phyloP scores from a whole-genome alignment of 2,888 invertebrate species.

The Allygus modestus region DNA sequence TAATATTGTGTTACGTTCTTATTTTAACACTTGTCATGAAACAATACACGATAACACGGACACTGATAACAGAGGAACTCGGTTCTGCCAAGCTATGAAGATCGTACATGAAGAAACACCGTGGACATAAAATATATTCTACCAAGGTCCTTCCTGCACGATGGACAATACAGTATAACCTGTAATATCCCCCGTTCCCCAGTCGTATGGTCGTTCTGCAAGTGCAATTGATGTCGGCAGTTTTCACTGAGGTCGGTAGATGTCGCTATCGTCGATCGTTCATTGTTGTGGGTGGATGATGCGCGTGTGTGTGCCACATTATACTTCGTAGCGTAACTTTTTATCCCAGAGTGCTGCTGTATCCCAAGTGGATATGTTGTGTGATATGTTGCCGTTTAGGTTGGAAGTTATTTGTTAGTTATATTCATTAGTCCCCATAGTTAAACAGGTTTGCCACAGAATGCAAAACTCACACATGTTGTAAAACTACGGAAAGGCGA shows the following conservation, averaged over 20 bases:
- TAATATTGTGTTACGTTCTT: no score
- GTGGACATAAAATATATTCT: background rate
- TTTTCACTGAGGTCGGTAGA: background rate
- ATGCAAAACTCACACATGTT: no score
- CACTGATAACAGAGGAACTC: background rate
- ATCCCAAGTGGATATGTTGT: no score
- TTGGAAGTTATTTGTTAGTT: no score
- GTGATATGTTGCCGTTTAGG: no score
- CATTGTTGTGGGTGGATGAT: conserved; percentile 2
- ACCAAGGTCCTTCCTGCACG: conserved; percentile 3
- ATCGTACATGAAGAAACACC: background rate
- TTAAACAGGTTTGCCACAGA: no score
- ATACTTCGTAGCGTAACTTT: no score
- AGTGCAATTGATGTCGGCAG: conserved; percentile 5
- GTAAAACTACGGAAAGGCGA: no score
- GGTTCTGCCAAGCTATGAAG: background rate
- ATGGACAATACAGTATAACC: background rate
- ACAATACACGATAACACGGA: conserved; percentile 1
- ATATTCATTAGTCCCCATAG: no score
- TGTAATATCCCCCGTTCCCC: background rate
- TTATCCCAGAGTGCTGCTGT: no score
- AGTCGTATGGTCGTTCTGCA: background rate
- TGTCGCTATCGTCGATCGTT: background rate
- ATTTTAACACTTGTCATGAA: background rate
- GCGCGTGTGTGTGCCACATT: no score